Evolutionary conservation across 1,140 invertebrate genomes (phyloP), one percentile per base, ranked within the genome.

Genomic region (Pachyrhynchus sulphureomaculatus): DNA sequence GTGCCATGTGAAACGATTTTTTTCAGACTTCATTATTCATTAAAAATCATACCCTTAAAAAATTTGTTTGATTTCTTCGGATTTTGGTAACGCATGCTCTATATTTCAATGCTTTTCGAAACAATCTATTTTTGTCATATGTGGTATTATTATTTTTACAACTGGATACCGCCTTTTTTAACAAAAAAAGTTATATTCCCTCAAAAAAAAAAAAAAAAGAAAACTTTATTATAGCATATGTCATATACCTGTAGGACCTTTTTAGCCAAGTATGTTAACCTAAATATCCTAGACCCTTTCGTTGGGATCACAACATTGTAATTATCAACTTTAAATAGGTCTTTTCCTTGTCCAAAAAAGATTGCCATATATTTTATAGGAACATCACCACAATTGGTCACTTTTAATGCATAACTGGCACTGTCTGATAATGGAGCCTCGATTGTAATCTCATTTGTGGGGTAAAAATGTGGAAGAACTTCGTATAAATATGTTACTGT

Each of bases 401-500:
- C 56, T 12, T 1, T 20, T 17, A 70, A 47, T n/a, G 37, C 37
- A 12, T 67, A 58, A 8, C 8, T 29, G n/a, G 39, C 17, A 1
- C 39, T 36, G 12, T 56, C 18, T n/a, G 65, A 68, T 18, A 74
- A 45, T 4, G 64, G 45, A 4, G 65, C 47, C 8, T 56, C 45
- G 29, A 74, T 67, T 65, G 69, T 53, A 64, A 77, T 26, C 13
- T 61, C 61, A 36, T 68, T 45, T 8, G 36, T 66, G 3, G 73
- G 68, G 17, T 68, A 62, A 13, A 76, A 77, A 4, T 68, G 67
- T 6, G 76, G 74, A 0, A 80, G 48, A 12, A 68, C 68, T 32
- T 72, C 58, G 47, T 74, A 78, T 4, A 81, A 62, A 66, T 79
- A 77, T 8, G 47, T 59, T 4, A 59, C 58, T 59, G n/a, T n/a